Evolutionary conservation across 2,888 invertebrate species (phyloP).

Genomic region (Oscheius sp.): DNA sequence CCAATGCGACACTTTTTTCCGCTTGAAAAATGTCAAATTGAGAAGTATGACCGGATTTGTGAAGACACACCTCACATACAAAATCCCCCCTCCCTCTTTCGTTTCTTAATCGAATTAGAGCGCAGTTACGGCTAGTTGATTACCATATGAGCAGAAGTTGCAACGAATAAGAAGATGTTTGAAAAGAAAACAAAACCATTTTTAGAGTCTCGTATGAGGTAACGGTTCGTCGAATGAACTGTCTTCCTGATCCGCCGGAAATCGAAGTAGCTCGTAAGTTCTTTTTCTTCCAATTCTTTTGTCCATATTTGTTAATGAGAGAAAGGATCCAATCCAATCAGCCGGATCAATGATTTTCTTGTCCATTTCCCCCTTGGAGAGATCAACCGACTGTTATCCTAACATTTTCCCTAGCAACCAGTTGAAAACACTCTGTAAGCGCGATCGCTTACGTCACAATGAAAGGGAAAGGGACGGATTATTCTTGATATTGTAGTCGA

Average conservation of each 20-base stretch:
- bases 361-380: too few species aligned
- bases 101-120: slow-evolving; percentile 25
- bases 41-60: background rate
- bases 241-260: slow-evolving; percentile 68
- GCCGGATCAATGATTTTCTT: too few species aligned
- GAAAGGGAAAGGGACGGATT: background rate
- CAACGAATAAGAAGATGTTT: background rate
- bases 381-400: too few species aligned
- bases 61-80: slow-evolving; percentile 3
- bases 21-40: slow-evolving; percentile 4
- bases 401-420: too few species aligned
- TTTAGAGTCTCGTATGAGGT: slow-evolving; percentile 63
- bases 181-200: background rate
- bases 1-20: background rate
- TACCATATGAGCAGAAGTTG: slow-evolving; percentile 1
- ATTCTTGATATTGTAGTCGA: slow-evolving; percentile 48
- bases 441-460: background rate
- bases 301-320: too few species aligned
- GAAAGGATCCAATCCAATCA: too few species aligned
- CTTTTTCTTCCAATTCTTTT: too few species aligned
- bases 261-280: slow-evolving; percentile 61
- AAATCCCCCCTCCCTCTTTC: background rate
- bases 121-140: slow-evolving; percentile 25
- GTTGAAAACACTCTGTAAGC: too few species aligned
- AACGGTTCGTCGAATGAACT: slow-evolving; percentile 68